These are phyloP conservation scores for Brachionus paranguensis DNA, from an alignment of 1,140 invertebrate genomes.

Conservation along the genomic window DNA sequence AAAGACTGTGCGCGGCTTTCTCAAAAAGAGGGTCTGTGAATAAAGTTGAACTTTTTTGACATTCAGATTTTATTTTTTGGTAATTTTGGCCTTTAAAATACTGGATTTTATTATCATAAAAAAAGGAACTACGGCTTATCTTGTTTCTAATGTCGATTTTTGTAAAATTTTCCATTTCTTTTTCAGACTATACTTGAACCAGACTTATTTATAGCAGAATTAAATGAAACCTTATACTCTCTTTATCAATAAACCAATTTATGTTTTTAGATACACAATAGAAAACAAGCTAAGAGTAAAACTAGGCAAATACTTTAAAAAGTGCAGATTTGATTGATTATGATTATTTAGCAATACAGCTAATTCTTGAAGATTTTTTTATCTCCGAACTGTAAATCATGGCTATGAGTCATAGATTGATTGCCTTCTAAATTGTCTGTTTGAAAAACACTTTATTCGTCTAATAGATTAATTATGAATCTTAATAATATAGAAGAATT, in stretches of 20 bases:
- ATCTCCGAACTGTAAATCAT: background rate
- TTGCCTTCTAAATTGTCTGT: background rate
- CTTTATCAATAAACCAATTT: background rate
- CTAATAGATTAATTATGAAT: background rate
- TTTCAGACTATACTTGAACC: background rate
- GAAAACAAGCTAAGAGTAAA: background rate
- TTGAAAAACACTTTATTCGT: background rate
- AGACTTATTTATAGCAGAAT: background rate
- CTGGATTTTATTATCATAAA: constrained; percentile 31
- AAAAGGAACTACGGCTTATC: constrained; percentile 19
- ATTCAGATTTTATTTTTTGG: constrained; percentile 44
- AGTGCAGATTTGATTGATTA: background rate
- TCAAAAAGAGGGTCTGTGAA: constrained; percentile 68
- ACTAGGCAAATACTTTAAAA: background rate
- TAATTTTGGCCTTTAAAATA: constrained; percentile 42
- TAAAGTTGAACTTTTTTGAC: constrained; percentile 58
- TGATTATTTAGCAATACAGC: background rate
- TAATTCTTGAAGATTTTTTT: background rate
- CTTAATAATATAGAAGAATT: background rate
- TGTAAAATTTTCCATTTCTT: constrained; percentile 27
- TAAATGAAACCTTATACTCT: background rate
- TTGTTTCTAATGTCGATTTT: constrained; percentile 29
- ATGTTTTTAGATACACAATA: background rate
- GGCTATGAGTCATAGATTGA: background rate
- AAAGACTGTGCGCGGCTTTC: constrained; percentile 59